These are phyloP conservation scores for Talpa occidentalis DNA, from an alignment of 2,113 vertebrate species.

Conservation along the genomic window DNA sequence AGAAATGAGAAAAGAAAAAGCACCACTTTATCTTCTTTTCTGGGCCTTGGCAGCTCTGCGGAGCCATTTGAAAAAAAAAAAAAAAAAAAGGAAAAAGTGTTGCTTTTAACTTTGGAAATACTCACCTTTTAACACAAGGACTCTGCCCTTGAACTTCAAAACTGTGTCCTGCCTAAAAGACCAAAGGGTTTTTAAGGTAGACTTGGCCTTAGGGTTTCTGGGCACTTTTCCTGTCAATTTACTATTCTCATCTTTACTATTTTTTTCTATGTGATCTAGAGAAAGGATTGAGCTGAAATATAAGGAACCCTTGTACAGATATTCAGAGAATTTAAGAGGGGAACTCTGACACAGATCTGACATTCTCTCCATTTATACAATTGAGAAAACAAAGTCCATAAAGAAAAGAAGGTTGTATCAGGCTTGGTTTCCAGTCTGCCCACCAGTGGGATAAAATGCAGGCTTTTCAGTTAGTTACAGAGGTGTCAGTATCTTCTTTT, in stretches of 20 bases:
- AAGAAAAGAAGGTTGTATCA: slow-evolving; percentile 17
- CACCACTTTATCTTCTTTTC: slow-evolving; percentile 40
- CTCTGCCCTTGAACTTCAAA: slow-evolving; percentile 71
- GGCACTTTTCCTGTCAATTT: slow-evolving; percentile 65
- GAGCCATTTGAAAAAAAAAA: slow-evolving; percentile 3
- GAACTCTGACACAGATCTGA: slow-evolving; percentile 71
- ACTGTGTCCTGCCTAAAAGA: slow-evolving; percentile 71
- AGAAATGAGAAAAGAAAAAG: slow-evolving; percentile 62
- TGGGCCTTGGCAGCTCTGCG: slow-evolving; percentile 22
- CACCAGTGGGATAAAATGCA: not conserved
- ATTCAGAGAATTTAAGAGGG: slow-evolving; percentile 72
- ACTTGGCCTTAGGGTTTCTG: slow-evolving; percentile 56
- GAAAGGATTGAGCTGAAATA: slow-evolving; percentile 74
- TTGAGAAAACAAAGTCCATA: slow-evolving; percentile 67
- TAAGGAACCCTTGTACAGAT: slow-evolving; percentile 45
- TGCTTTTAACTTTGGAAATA: slow-evolving; percentile 76
- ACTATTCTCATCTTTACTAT: slow-evolving; percentile 68
- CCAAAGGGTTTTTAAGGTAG: slow-evolving; percentile 60
- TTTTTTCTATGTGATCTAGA: slow-evolving; percentile 69
- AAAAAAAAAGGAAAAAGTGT: slow-evolving; percentile 70
- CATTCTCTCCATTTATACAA: slow-evolving; percentile 59
- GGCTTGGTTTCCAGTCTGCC: slow-evolving; percentile 51
- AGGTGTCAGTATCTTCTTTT: not conserved
- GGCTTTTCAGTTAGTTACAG: slow-evolving; percentile 48
- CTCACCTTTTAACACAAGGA: slow-evolving; percentile 74